Conservation (phyloP, 2,888 invertebrate genomes). For the Isoperla grammatica region DNA sequence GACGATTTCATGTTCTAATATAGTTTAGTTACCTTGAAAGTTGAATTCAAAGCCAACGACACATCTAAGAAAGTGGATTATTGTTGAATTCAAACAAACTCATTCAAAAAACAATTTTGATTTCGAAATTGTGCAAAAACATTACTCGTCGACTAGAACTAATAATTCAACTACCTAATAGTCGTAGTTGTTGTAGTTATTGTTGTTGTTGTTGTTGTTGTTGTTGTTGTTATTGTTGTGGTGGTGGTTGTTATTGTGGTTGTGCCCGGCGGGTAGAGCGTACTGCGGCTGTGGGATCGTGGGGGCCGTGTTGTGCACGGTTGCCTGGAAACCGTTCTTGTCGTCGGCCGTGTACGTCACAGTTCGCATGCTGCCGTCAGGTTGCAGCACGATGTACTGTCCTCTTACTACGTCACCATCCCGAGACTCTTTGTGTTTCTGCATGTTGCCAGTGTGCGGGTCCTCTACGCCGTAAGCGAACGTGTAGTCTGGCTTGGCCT, state of each 20-base stretch:
- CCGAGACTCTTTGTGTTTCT: conserved; percentile 65
- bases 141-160: too few species aligned
- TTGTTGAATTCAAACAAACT: too few species aligned
- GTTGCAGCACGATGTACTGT: conserved; percentile 66
- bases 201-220: not conserved
- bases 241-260: conserved; percentile 1
- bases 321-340: conserved; percentile 65
- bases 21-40: too few species aligned
- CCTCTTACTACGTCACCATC: conserved; percentile 67
- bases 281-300: conserved; percentile 9
- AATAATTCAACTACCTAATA: too few species aligned
- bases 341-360: conserved; percentile 71
- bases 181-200: not conserved
- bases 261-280: not conserved
- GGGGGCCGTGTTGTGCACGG: conserved; percentile 38
- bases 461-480: conserved; percentile 74
- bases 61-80: too few species aligned
- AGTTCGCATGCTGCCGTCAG: conserved; percentile 65
- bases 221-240: not conserved
- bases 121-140: too few species aligned
- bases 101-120: too few species aligned
- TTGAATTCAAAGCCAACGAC: too few species aligned
- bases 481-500: conserved; percentile 70
- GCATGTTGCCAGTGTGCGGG: conserved; percentile 63
- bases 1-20: too few species aligned